phyloP scores from a whole-genome alignment of 1,140 invertebrate species.

The Anastatus disparis region DNA sequence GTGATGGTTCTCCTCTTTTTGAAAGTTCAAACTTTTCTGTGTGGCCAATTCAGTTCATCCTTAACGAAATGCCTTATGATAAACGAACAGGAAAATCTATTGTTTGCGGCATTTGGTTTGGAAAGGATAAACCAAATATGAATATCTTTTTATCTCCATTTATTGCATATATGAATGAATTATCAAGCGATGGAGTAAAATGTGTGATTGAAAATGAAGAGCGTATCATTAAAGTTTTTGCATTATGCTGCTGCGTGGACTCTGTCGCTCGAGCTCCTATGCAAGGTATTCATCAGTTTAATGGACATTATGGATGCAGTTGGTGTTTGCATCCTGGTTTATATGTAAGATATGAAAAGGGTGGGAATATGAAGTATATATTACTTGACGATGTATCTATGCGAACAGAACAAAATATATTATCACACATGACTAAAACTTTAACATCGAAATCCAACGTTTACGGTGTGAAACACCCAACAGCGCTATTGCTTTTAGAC shows the following conservation, averaged over 20 bases:
- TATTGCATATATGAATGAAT: conserved; percentile 21
- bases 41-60: conserved; percentile 35
- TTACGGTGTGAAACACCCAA: not conserved
- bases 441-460: not conserved
- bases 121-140: too few species aligned
- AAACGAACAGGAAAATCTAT: conserved; percentile 18
- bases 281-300: too few species aligned
- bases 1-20: conserved; percentile 36
- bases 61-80: conserved; percentile 40
- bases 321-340: conserved; percentile 40
- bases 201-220: conserved; percentile 5
- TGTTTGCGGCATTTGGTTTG: conserved; percentile 33
- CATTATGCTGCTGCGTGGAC: conserved; percentile 28
- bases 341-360: not conserved
- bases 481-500: conserved; percentile 13
- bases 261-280: too few species aligned
- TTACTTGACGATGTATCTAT: not conserved
- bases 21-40: conserved; percentile 10
- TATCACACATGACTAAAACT: not conserved
- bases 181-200: conserved; percentile 1
- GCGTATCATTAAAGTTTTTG: conserved; percentile 19
- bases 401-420: conserved; percentile 6
- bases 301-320: conserved; percentile 9
- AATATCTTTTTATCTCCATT: conserved; percentile 18
- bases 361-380: conserved; percentile 37